These are phyloP conservation scores for Toxotes jaculatrix DNA, from an alignment of 2,113 vertebrate genomes.

Conservation along the genomic window DNA sequence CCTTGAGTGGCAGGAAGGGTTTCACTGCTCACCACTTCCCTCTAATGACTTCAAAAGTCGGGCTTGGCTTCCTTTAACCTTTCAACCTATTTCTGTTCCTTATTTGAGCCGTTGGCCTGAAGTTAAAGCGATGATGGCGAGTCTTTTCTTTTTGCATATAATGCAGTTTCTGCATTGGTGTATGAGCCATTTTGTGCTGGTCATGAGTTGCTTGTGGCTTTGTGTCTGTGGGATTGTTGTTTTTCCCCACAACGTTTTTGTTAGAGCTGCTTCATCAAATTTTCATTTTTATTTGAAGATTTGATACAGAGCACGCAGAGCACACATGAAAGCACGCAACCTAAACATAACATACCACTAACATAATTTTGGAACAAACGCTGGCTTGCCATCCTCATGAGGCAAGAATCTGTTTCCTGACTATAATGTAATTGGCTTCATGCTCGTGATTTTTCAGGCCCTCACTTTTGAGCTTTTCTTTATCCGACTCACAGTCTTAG, in stretches of 20 bases:
- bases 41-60: slow-evolving; percentile 41
- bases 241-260: not conserved
- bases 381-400: slow-evolving; percentile 13
- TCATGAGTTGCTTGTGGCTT: not conserved
- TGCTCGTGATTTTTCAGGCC: slow-evolving; percentile 42
- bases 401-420: slow-evolving; percentile 23
- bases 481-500: slow-evolving; percentile 51
- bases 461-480: slow-evolving; percentile 43
- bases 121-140: slow-evolving; percentile 1
- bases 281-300: slow-evolving; percentile 30
- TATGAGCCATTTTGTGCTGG: not conserved
- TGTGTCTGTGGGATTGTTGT: not conserved
- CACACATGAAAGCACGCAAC: slow-evolving; percentile 8
- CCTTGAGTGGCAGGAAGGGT: slow-evolving; percentile 17
- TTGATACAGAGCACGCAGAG: not conserved
- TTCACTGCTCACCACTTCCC: slow-evolving; percentile 30
- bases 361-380: not conserved
- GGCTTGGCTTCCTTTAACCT: slow-evolving; percentile 13
- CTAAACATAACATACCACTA: slow-evolving; percentile 1
- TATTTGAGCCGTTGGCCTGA: slow-evolving; percentile 15
- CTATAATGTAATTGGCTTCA: slow-evolving; percentile 1
- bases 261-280: not conserved
- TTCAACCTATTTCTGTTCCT: slow-evolving; percentile 7
- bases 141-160: not conserved
- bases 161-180: not conserved